Base-by-base conservation (phyloP, 2,113 vertebrate genomes). In the Catharus fuscescens region DNA sequence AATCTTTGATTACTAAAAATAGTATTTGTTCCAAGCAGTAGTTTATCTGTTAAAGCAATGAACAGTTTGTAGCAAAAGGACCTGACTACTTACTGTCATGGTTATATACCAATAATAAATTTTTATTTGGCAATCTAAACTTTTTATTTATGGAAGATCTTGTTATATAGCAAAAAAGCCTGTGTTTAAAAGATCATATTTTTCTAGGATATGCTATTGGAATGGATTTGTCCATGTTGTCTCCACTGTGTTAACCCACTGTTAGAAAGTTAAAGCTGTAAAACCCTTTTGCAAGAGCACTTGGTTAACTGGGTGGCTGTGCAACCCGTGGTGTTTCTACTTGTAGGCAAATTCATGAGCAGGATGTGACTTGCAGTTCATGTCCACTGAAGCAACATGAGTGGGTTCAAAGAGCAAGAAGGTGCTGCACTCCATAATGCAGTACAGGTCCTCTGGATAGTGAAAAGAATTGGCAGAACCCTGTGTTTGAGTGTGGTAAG, bases 1-100 rank as follows among this genome's bases (percentile, higher is more conserved):
- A 83, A 18, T 85, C 50, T 90, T 85, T 80, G 54, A 53, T 93
- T 80, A 70, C 90, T 77, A 69, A 90, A 90, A 94, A 83, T 72
- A 93, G 40, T 77, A 86, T 69, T 87, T 95, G 34, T 94, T 92
- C 50, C 71, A 80, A 83, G 45, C 54, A 95, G 71, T 36, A 50
- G 5, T 88, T 76, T 76, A 18, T 96, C 54, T 90, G 32, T 93
- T 92, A 48, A 47, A 82, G 70, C 2, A 6, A 36, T 76, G 80
- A 71, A 23, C 21, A 44, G 28, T 82, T 77, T 88, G 66, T 88
- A 73, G 71, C 50, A 77, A 69, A 92, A 73, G 64, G n/a, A 82
- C 66, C 50, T 36, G 66, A 34, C n/a, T 89, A 48, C 31, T 13
- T 83, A 19, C 34, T 60, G 32, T 57, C 3, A 3, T 56, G 24